Percentiles rank a stretch among this genome's conserved stretches.
Conservation (phyloP, 2,888 invertebrate species). For the Neelides folsomi region DNA sequence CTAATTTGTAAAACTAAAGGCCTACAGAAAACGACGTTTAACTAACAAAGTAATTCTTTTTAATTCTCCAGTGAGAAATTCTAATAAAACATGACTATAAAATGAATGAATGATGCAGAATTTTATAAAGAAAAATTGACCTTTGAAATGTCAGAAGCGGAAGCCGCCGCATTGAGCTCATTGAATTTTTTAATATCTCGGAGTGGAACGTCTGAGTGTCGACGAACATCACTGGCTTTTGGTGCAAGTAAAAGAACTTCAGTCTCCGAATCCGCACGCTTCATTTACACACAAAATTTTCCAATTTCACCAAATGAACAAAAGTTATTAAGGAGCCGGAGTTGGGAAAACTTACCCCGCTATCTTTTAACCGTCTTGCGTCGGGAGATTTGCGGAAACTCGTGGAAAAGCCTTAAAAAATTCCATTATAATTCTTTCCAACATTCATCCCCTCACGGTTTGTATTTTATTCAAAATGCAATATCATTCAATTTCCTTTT, state of each 20-base stretch:
- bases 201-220: conserved; percentile 31
- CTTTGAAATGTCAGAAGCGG: too few species aligned
- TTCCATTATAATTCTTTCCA: too few species aligned
- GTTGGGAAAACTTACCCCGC: conserved; percentile 8
- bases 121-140: too few species aligned
- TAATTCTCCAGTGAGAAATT: too few species aligned
- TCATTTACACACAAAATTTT: too few species aligned
- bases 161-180: not conserved
- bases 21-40: too few species aligned
- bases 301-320: not conserved
- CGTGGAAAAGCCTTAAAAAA: conserved; percentile 20
- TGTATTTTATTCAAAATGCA: too few species aligned
- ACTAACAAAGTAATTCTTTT: too few species aligned
- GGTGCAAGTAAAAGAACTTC: conserved; percentile 32
- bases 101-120: too few species aligned
- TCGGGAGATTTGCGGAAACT: conserved; percentile 26
- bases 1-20: conserved; percentile 18
- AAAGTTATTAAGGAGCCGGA: conserved; percentile 12
- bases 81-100: too few species aligned
- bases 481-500: too few species aligned
- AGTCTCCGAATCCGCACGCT: conserved; percentile 30
- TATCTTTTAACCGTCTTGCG: conserved; percentile 17
- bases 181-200: conserved; percentile 32
- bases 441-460: too few species aligned
- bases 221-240: conserved; percentile 30